Evolutionary conservation across 2,113 vertebrate genomes (phyloP), one percentile per base, ranked within the genome.

Genomic region (Cavia aperea): DNA sequence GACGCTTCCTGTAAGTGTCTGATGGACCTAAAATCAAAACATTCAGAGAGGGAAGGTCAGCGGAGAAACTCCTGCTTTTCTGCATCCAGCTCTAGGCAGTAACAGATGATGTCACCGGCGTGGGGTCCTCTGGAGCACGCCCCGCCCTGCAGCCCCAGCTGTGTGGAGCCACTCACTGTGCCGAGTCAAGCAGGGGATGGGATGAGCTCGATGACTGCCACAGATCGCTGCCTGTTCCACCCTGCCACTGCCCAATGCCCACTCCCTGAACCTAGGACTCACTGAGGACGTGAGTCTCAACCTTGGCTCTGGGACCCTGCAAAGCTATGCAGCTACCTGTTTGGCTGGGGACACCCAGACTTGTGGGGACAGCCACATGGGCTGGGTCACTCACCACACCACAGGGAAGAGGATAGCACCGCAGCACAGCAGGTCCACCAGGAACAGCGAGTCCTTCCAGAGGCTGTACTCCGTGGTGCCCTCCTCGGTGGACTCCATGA

Each of bases 401-500:
- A 99, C 98, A 1, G 98, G 98, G 92, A 99, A 98, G 26, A 99
- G 97, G 96, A 99, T 99, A 91, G 98, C 98, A 13, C 98, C 98
- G 13, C 98, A 99, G 95, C 98, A 99, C 10, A 99, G 96, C 92
- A 99, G 95, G 93, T 99, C 98, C 0, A 99, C 98, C 92, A 98
- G 96, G 93, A 99, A 99, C 13, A 98, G 97, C 51, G 98, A 98
- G 95, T 98, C 98, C 96, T 98, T 99, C 98, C 98, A 98, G 73
- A 98, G 89, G 3, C 98, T 97, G 1, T 98, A 98, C 75, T 99
- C 98, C 0, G 98, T 98, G 0, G 98, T 98, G 29, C 98, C 98
- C 90, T 98, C 98, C 95, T 99, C 98, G 0, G 98, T 98, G 15
- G 98, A 99, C 94, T 99, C 98, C 7, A 98, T 98, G 96, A 99